Evolutionary conservation across 1,140 invertebrate species (phyloP), one percentile per base, ranked within the genome.

Genomic region (Bombus affinis): DNA sequence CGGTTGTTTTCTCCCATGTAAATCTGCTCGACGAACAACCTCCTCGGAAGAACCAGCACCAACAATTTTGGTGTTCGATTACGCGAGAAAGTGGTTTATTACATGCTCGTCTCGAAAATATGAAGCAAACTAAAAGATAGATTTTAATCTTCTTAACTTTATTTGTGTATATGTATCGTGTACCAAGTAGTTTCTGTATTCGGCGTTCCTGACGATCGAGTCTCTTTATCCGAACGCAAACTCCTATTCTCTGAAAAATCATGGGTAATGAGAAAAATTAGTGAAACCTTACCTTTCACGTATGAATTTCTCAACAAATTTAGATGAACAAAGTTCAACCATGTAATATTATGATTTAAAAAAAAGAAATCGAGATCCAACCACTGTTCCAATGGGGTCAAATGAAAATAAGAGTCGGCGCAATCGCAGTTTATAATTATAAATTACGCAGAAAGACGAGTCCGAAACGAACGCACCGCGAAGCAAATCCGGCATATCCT

Each of bases 401-500:
- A 76, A 13, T 12, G 53, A 76, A 39, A 59, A 25, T 12, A 25
- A 59, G 53, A 18, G 25, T 15, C 28, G 35, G 28, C 28, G 28
- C n/a, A 65, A n/a, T 53, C 47, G 47, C 47, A 53, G 47, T 53
- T 53, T 53, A 22, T 53, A 53, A 68, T 78, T 44, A 59, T 42
- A 39, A 78, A 70, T 78, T 53, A 42, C 75, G 2, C 47, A 8
- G 8, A 62, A 71, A 62, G 39, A 28, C 39, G 18, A 59, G 10
- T 15, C 4, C 28, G 15, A 32, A 53, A 78, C 15, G 44, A 83
- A 37, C 32, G 22, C 22, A 18, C 4, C 66, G 25, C 3, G 15
- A 37, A 70, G 53, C 71, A 78, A 84, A 90, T 87, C 89, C 72
- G 66, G 70, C 87, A 81, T 77, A 91, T 91, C 87, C 87, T 89